Conservation (phyloP, 2,888 invertebrate genomes). For the Clanis bilineata region DNA sequence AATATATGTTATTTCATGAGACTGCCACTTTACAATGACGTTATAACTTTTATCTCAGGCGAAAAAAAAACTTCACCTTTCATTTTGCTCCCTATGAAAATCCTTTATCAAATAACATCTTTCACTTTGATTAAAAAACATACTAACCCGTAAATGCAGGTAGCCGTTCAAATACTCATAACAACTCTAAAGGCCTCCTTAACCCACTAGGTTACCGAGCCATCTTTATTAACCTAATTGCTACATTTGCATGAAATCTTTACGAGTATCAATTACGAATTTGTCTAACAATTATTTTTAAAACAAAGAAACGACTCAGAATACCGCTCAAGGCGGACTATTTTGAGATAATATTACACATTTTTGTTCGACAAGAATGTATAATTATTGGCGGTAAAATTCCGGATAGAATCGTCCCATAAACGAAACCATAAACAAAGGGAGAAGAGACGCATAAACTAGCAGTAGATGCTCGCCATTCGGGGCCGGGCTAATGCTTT, state of each 20-base stretch:
- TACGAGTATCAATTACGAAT: constrained; percentile 60
- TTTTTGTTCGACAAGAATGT: constrained; percentile 5
- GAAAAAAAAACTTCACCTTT: not conserved
- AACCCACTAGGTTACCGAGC: constrained; percentile 45
- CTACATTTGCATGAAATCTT: constrained; percentile 68
- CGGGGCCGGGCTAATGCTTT: constrained; percentile 55
- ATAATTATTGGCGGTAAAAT: constrained; percentile 15
- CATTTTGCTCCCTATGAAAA: not conserved
- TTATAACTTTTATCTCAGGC: not conserved
- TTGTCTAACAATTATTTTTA: constrained; percentile 59
- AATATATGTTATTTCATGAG: not conserved
- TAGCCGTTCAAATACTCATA: constrained; percentile 43
- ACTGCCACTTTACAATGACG: not conserved
- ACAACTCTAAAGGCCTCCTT: constrained; percentile 55
- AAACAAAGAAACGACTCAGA: constrained; percentile 62
- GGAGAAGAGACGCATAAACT: constrained; percentile 42
- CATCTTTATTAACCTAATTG: constrained; percentile 65
- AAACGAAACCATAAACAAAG: constrained; percentile 17
- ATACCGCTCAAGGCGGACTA: constrained; percentile 19
- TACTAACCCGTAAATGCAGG: constrained; percentile 31
- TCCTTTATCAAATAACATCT: constrained; percentile 25
- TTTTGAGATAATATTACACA: constrained; percentile 15
- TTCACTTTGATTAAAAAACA: constrained; percentile 35
- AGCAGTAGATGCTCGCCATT: constrained; percentile 46
- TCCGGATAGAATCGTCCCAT: constrained; percentile 10